phyloP scores from a whole-genome alignment of 2,113 vertebrate species.

The Brachyistius frenatus region DNA sequence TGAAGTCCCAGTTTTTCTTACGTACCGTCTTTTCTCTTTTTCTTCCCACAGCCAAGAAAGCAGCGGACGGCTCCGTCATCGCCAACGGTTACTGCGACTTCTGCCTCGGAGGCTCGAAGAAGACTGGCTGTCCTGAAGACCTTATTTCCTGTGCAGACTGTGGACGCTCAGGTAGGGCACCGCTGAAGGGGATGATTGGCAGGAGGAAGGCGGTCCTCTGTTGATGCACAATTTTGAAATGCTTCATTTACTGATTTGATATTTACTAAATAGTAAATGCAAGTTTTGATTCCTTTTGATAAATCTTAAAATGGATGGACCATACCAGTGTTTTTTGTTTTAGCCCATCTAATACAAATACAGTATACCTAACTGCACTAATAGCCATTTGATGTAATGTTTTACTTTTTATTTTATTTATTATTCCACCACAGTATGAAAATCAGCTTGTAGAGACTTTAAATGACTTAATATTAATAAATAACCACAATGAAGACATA shows the following conservation, averaged over 20 bases:
- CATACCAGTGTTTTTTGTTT: constrained; percentile 72
- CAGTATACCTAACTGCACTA: constrained; percentile 12
- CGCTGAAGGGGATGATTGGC: constrained; percentile 73
- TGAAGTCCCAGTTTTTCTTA: constrained; percentile 19
- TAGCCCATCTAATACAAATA: constrained; percentile 53
- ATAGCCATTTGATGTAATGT: constrained; percentile 32
- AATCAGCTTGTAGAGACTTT: constrained; percentile 22
- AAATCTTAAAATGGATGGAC: constrained; percentile 61
- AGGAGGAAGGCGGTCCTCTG: constrained; percentile 74
- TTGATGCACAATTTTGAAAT: constrained; percentile 56
- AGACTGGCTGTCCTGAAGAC: constrained; percentile 94
- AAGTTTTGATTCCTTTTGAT: constrained; percentile 23
- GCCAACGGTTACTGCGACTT: constrained; percentile 96
- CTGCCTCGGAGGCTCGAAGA: constrained; percentile 95
- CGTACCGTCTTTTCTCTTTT: constrained; percentile 25
- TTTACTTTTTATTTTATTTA: constrained; percentile 11
- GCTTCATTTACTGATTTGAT: constrained; percentile 29
- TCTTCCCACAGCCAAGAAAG: constrained; percentile 89
- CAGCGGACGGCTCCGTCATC: constrained; percentile 92
- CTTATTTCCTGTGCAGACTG: constrained; percentile 97
- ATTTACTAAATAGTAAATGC: constrained; percentile 13
- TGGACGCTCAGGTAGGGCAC: constrained; percentile 91
- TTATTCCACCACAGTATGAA: constrained; percentile 7
- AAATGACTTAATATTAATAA: neutral
- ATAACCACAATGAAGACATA: neutral